These are phyloP conservation scores for Bombus pascuorum DNA, from an alignment of 1,140 invertebrate species.

Conservation along the genomic window DNA sequence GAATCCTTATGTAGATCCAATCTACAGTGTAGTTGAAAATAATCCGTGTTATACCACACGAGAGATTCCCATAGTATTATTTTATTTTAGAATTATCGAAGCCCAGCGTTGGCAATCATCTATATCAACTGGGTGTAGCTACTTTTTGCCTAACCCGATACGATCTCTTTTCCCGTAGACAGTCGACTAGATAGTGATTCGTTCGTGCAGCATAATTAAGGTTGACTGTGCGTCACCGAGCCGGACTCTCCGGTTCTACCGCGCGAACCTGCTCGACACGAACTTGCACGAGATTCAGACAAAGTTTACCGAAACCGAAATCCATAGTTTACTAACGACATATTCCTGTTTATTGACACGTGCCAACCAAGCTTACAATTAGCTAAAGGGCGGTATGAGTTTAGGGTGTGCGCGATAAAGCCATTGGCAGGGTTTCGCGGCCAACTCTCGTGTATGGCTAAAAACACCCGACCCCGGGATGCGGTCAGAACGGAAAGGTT, in stretches of 20 bases:
- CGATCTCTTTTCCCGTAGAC: neutral
- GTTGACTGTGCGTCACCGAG: neutral
- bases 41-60: no score
- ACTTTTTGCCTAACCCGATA: no score
- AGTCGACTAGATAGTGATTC: neutral
- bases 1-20: no score
- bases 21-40: no score
- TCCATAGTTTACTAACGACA: conserved; percentile 35
- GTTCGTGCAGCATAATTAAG: neutral
- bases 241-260: no score
- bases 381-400: conserved; percentile 28
- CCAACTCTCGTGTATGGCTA: neutral
- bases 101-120: no score
- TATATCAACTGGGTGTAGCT: no score
- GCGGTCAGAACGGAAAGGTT: neutral
- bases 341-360: conserved; percentile 29
- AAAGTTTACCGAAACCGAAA: conserved; percentile 42
- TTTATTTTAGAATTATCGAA: no score
- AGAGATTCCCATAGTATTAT: no score
- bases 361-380: conserved; percentile 5
- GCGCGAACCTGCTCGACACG: neutral
- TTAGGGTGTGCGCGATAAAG: neutral
- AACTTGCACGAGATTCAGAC: neutral
- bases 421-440: neutral
- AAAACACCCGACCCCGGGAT: neutral